phyloP scores from a whole-genome alignment of 2,113 vertebrate species.

The Geothlypis trichas region DNA sequence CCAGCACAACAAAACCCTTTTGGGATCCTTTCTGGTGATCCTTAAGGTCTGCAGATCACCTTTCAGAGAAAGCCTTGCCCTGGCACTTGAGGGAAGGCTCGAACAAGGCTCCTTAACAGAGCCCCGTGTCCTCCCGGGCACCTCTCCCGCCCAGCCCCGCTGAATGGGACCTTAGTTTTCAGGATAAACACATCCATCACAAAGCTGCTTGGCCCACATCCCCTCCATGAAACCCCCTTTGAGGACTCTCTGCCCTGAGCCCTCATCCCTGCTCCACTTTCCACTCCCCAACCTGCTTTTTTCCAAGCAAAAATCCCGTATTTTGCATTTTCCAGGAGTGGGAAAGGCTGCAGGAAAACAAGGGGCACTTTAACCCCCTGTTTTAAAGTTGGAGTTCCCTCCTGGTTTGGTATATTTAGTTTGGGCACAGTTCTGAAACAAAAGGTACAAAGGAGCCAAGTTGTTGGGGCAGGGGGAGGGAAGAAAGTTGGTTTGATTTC shows the following conservation, averaged over 20 bases:
- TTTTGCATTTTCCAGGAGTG: not conserved
- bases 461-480: slow-evolving; percentile 1
- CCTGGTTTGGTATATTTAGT: slow-evolving; percentile 1
- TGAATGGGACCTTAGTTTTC: slow-evolving; percentile 52
- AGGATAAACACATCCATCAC: slow-evolving; percentile 62
- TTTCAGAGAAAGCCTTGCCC: not conserved
- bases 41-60: not conserved
- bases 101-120: slow-evolving; percentile 27
- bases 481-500: slow-evolving; percentile 17
- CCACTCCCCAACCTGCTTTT: slow-evolving; percentile 17
- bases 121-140: accelerated
- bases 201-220: slow-evolving; percentile 35
- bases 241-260: not conserved
- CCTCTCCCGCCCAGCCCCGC: not conserved
- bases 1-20: not conserved
- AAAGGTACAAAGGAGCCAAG: slow-evolving; percentile 40
- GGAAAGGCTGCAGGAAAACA: not conserved
- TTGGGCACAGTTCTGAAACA: slow-evolving; percentile 58
- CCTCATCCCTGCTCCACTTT: not conserved
- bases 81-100: not conserved
- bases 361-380: not conserved
- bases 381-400: not conserved
- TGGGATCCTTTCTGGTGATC: not conserved
- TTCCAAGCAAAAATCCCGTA: not conserved
- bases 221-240: slow-evolving; percentile 41